Conservation (phyloP, 2,888 invertebrate genomes). For the Nomada fucata region DNA sequence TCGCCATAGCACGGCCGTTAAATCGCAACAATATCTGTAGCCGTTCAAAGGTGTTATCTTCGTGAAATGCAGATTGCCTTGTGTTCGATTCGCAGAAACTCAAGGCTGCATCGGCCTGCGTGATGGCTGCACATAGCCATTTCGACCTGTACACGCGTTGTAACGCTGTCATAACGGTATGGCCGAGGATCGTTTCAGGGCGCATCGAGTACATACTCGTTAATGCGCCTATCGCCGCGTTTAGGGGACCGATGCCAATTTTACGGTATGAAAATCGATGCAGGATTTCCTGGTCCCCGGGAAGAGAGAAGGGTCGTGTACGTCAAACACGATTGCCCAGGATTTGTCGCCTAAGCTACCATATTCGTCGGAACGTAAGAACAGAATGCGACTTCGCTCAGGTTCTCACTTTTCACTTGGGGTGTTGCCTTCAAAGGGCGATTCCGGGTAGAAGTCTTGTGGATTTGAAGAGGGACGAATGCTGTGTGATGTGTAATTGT, state of each 20-base stretch:
- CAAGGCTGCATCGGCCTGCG: constrained; percentile 70
- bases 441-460: no score
- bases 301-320: no score
- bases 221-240: neutral
- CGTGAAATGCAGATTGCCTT: constrained; percentile 79
- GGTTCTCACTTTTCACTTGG: no score
- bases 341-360: no score
- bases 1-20: neutral
- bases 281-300: no score
- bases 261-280: neutral
- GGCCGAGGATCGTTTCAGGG: constrained; percentile 28
- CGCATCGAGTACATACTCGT: constrained; percentile 1
- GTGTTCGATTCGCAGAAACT: constrained; percentile 77
- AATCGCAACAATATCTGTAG: constrained; percentile 50
- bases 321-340: no score
- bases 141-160: constrained; percentile 35
- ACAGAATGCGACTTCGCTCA: no score
- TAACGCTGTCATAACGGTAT: constrained; percentile 38
- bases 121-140: constrained; percentile 27
- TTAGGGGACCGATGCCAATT: neutral
- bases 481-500: no score
- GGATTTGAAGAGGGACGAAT: no score
- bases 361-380: no score
- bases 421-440: no score
- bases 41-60: constrained; percentile 69